These are phyloP conservation scores for Centropus bengalensis DNA, from an alignment of 2,113 vertebrate genomes.

Conservation along the genomic window DNA sequence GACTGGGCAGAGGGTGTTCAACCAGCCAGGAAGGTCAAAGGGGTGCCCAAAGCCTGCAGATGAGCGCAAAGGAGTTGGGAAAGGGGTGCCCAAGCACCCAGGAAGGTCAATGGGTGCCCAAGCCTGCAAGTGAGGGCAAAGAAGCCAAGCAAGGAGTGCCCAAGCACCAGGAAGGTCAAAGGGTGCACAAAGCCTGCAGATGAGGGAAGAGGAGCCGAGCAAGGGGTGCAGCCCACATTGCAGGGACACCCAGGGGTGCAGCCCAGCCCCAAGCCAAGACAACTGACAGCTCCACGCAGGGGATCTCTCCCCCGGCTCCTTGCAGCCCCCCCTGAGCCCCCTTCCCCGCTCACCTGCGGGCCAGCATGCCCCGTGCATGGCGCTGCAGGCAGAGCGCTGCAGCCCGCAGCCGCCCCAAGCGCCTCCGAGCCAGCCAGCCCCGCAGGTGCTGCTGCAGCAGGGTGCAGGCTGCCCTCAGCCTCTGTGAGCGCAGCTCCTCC, in stretches of 20 bases:
- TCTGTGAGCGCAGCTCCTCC: slow-evolving; percentile 75
- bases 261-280: neutral
- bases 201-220: too few relatives aligned
- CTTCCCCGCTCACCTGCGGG: neutral
- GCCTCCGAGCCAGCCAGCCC: slow-evolving; percentile 74
- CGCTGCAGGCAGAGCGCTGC: slow-evolving; percentile 69
- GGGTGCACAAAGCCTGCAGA: too few relatives aligned
- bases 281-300: neutral
- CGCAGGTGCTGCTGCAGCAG: slow-evolving; percentile 76
- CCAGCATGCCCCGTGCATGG: neutral
- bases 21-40: too few relatives aligned
- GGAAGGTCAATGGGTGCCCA: too few relatives aligned
- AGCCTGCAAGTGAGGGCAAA: too few relatives aligned
- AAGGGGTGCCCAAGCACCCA: too few relatives aligned
- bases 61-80: too few relatives aligned
- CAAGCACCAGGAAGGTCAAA: too few relatives aligned
- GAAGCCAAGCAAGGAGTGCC: too few relatives aligned
- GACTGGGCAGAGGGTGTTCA: too few relatives aligned
- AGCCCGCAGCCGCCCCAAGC: neutral
- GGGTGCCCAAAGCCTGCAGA: too few relatives aligned
- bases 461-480: slow-evolving; percentile 68
- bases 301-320: neutral
- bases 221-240: neutral
- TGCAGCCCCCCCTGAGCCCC: neutral
- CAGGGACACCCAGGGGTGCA: neutral